These are phyloP conservation scores for Parnassius mnemosyne DNA, from an alignment of 2,888 invertebrate genomes.

Conservation along the genomic window DNA sequence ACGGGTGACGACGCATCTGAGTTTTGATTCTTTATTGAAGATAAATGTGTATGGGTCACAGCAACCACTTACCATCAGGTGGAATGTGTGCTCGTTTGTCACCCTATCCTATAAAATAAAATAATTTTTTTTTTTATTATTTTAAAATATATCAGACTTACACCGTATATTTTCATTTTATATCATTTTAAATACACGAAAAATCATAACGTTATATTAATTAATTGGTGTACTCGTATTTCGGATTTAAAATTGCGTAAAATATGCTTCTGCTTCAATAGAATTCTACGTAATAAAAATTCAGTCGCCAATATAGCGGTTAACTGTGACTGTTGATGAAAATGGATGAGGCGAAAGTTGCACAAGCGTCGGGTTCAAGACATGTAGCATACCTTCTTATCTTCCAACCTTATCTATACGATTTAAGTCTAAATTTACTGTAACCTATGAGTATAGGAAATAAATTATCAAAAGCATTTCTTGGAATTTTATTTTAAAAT, in stretches of 20 bases:
- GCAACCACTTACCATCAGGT: too few relatives aligned
- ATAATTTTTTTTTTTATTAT: too few relatives aligned
- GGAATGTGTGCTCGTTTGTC: too few relatives aligned
- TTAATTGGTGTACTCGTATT: not conserved
- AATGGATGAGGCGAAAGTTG: conserved; percentile 28
- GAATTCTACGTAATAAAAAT: conserved; percentile 23
- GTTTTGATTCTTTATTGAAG: too few relatives aligned
- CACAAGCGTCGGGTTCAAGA: conserved; percentile 10
- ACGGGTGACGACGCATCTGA: too few relatives aligned
- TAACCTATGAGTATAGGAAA: conserved; percentile 7
- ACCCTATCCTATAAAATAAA: too few relatives aligned
- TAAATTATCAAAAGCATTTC: not conserved
- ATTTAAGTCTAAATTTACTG: conserved; percentile 22
- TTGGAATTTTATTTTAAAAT: too few relatives aligned
- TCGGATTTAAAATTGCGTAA: conserved; percentile 5
- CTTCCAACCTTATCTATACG: conserved; percentile 22
- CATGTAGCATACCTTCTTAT: conserved; percentile 24
- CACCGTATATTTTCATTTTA: not conserved
- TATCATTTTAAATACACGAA: conserved; percentile 12
- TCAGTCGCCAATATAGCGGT: conserved; percentile 20
- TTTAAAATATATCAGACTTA: too few relatives aligned
- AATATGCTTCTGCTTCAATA: conserved; percentile 7
- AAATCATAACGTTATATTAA: conserved; percentile 23
- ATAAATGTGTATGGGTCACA: too few relatives aligned
- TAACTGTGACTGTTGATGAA: conserved; percentile 22